Conservation (phyloP, 2,113 vertebrate genomes). For the Ranitomeya variabilis region DNA sequence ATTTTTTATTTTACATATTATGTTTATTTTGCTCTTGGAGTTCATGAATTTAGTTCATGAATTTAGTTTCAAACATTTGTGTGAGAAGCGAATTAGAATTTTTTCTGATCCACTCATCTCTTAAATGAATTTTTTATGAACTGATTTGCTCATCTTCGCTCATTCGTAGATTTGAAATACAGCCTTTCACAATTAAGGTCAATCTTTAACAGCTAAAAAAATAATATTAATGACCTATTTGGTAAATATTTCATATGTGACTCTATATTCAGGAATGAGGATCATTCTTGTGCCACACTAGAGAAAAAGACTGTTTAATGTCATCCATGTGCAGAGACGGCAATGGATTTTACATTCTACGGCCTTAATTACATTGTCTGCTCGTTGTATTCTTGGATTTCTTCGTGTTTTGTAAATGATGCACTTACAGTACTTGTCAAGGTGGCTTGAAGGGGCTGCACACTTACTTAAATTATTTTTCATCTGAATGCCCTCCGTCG, state of each 20-base stretch:
- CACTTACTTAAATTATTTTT: slow-evolving; percentile 68
- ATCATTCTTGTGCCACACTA: not conserved
- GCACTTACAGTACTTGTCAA: slow-evolving; percentile 60
- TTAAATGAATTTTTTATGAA: no score
- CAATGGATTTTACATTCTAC: slow-evolving; percentile 65
- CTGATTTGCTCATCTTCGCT: no score
- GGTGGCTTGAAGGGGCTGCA: slow-evolving; percentile 62
- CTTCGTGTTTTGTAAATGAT: slow-evolving; percentile 63
- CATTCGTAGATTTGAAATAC: no score
- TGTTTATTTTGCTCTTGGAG: no score
- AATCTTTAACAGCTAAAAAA: not conserved
- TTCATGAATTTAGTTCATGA: no score
- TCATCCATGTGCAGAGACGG: slow-evolving; percentile 55
- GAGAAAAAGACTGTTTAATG: not conserved
- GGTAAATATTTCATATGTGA: not conserved
- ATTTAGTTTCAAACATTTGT: no score
- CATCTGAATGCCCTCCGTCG: slow-evolving; percentile 63
- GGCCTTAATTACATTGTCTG: slow-evolving; percentile 64
- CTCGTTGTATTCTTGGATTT: slow-evolving; percentile 50
- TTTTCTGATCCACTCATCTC: no score
- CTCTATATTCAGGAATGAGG: not conserved
- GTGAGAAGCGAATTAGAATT: no score
- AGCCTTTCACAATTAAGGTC: not conserved
- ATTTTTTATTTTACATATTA: no score
- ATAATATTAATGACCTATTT: not conserved